Evolutionary conservation across 1,140 invertebrate genomes (phyloP).

Genomic region (Gerris buenoi): DNA sequence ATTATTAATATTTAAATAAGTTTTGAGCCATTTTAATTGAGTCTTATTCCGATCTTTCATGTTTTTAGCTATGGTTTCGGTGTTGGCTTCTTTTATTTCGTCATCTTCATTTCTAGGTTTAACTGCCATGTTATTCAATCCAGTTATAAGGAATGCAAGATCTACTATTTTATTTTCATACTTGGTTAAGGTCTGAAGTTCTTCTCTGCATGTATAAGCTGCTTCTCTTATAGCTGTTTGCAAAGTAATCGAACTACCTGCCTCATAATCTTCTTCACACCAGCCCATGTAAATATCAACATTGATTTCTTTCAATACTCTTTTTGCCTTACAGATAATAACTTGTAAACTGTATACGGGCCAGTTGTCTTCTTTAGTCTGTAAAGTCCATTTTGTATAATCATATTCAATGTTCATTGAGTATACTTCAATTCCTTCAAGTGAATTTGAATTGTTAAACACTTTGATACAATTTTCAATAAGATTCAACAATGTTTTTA

Average conservation of each 20-base stretch:
- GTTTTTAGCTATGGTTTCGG: constrained; percentile 7
- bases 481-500: not conserved
- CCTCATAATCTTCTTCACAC: constrained; percentile 8
- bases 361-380: constrained; percentile 8
- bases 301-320: constrained; percentile 4
- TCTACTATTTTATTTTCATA: not conserved
- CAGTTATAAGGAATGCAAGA: not conserved
- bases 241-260: not conserved
- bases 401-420: constrained; percentile 5
- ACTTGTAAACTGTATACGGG: constrained; percentile 1
- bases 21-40: constrained; percentile 8
- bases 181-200: not conserved
- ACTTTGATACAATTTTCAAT: not conserved
- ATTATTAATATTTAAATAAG: not conserved
- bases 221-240: constrained; percentile 5
- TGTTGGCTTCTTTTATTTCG: constrained; percentile 8
- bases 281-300: constrained; percentile 10
- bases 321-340: not conserved
- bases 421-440: not conserved
- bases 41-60: constrained; percentile 4
- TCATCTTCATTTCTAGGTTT: constrained; percentile 9
- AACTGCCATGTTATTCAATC: constrained; percentile 4
- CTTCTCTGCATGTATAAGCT: constrained; percentile 8
- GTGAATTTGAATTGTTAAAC: not conserved
- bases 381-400: constrained; percentile 2